phyloP scores from a whole-genome alignment of 2,797 vertebrate species.

The Mareca penelope region DNA sequence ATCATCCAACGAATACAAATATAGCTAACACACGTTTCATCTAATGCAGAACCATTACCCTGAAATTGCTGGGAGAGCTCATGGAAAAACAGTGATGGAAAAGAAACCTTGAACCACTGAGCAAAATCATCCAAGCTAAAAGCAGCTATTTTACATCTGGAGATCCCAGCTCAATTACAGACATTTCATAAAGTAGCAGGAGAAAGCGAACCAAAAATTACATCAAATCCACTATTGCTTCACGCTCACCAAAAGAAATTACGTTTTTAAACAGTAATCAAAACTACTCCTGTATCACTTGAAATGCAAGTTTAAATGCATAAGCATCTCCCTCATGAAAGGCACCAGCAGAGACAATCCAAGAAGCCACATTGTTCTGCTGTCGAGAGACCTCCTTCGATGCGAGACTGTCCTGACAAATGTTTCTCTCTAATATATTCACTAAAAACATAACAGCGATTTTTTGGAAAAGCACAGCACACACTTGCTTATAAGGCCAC shows the following conservation, averaged over 20 bases:
- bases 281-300: not conserved
- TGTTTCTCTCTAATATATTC: not conserved
- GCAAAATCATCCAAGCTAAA: not conserved
- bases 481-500: not conserved
- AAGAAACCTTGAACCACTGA: not conserved
- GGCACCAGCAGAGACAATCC: not conserved
- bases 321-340: not conserved
- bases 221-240: not conserved
- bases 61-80: not conserved
- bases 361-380: not conserved
- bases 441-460: not conserved
- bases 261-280: not conserved
- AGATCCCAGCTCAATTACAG: not conserved
- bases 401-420: not conserved
- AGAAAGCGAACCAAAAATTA: not conserved
- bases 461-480: not conserved
- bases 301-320: not conserved
- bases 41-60: not conserved
- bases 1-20: not conserved
- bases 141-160: not conserved
- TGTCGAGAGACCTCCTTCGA: not conserved
- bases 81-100: not conserved
- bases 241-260: not conserved
- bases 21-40: not conserved
- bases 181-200: not conserved